Conservation (phyloP, 2,113 vertebrate genomes). For the Polypterus bichir region DNA sequence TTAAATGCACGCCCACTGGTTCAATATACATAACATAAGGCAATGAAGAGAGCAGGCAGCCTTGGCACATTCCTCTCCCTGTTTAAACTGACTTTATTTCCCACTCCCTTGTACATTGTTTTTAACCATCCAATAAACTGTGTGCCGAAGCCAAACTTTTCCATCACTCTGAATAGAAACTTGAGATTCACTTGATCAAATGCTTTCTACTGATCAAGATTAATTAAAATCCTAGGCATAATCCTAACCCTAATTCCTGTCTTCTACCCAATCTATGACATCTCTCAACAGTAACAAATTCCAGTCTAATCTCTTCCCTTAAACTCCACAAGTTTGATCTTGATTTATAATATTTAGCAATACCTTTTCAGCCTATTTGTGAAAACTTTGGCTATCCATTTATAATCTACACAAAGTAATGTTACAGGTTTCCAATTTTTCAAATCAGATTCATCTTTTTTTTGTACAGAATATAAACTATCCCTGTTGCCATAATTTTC, state of each 20-base stretch:
- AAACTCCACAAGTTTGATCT: constrained; percentile 1
- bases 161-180: background rate
- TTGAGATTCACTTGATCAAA: constrained; percentile 6
- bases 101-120: background rate
- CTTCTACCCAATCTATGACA: background rate
- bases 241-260: background rate
- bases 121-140: background rate
- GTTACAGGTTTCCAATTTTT: no score
- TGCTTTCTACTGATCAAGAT: constrained; percentile 13
- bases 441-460: no score
- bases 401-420: background rate
- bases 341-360: background rate
- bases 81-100: no score
- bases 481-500: no score
- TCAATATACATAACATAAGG: no score
- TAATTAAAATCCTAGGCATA: constrained; percentile 1
- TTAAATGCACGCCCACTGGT: no score
- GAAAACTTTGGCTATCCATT: background rate
- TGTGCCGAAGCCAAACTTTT: background rate
- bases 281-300: constrained; percentile 7
- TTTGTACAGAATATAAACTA: no score
- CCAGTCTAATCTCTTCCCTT: background rate
- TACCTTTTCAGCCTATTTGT: background rate
- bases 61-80: no score
- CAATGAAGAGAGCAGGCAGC: no score